phyloP scores from a whole-genome alignment of 1,140 invertebrate species.

The Drosophila insularis region DNA sequence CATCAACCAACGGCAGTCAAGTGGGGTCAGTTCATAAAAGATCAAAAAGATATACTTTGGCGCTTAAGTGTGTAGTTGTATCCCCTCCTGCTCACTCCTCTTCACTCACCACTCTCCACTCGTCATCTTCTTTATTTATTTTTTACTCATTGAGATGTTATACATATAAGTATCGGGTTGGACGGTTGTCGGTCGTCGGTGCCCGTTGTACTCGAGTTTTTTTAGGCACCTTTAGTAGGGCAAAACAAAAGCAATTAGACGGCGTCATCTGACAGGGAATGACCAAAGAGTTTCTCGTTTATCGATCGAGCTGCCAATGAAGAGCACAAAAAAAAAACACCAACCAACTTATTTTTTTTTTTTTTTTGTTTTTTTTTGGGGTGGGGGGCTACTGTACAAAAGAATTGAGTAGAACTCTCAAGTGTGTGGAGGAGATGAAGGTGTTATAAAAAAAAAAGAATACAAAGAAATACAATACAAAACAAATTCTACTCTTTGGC shows the following conservation, averaged over 20 bases:
- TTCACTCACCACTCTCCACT: too few relatives aligned
- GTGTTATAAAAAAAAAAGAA: slow-evolving; percentile 48
- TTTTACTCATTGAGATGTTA: slow-evolving; percentile 73
- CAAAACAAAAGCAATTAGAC: slow-evolving; percentile 78
- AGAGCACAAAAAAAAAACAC: slow-evolving; percentile 10
- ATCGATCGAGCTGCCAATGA: slow-evolving; percentile 74
- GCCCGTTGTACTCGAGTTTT: slow-evolving; percentile 46
- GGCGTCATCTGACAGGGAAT: slow-evolving; percentile 69
- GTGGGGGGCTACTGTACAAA: slow-evolving; percentile 63
- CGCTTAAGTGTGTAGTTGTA: slow-evolving; percentile 69
- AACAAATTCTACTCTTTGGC: slow-evolving; percentile 75
- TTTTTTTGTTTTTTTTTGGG: background rate
- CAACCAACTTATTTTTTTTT: background rate
- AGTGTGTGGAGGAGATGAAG: slow-evolving; percentile 57
- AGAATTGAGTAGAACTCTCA: slow-evolving; percentile 49
- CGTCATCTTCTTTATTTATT: slow-evolving; percentile 29
- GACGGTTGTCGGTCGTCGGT: slow-evolving; percentile 3
- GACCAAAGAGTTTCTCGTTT: slow-evolving; percentile 52
- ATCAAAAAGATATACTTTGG: slow-evolving; percentile 74
- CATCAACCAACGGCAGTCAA: slow-evolving; percentile 59
- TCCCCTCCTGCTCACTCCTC: slow-evolving; percentile 14
- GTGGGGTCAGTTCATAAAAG: slow-evolving; percentile 67
- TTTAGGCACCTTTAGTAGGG: slow-evolving; percentile 76
- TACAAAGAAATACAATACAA: background rate
- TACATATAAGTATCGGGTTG: slow-evolving; percentile 47